A percentile compares a stretch with the other conserved stretches of the same genome.
phyloP scores from a whole-genome alignment of 2,888 invertebrate genomes.

The Macaria notata region DNA sequence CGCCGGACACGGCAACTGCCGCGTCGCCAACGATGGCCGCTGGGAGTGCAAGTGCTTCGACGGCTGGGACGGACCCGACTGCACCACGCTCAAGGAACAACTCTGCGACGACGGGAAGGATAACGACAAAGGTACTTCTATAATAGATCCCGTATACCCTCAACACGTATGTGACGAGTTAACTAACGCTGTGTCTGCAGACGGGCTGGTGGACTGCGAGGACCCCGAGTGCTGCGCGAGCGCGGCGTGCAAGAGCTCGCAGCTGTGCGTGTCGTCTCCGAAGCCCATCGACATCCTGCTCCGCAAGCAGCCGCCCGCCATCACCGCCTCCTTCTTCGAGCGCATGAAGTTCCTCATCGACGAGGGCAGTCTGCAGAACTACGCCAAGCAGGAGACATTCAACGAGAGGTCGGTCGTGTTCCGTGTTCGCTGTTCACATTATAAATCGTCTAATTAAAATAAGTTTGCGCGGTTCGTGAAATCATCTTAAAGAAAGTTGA shows the following conservation, averaged over 20 bases:
- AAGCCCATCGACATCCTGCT: conserved; percentile 98
- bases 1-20: conserved; percentile 96
- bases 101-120: conserved; percentile 97
- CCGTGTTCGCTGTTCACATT: conserved; percentile 39
- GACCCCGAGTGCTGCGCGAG: conserved; percentile 98
- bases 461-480: conserved; percentile 26
- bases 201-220: conserved; percentile 98
- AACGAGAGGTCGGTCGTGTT: conserved; percentile 93
- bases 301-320: conserved; percentile 97
- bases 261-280: conserved; percentile 96
- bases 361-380: conserved; percentile 98
- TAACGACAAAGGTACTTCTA: conserved; percentile 95
- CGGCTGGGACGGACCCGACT: conserved; percentile 97
- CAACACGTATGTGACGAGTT: too few relatives aligned
- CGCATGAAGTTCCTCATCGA: conserved; percentile 99
- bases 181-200: conserved; percentile 69
- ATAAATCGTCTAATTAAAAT: not conserved
- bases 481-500: conserved; percentile 1
- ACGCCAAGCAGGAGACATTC: conserved; percentile 97
- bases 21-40: conserved; percentile 89
- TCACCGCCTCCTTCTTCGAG: conserved; percentile 98
- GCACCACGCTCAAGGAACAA: conserved; percentile 95
- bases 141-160: not conserved
- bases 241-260: conserved; percentile 90
- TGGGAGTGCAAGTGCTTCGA: conserved; percentile 98